A percentile compares a stretch with the other conserved stretches of the same genome.
Evolutionary conservation across 2,113 vertebrate genomes (phyloP).

Genomic region (Amphiprion ocellaris): DNA sequence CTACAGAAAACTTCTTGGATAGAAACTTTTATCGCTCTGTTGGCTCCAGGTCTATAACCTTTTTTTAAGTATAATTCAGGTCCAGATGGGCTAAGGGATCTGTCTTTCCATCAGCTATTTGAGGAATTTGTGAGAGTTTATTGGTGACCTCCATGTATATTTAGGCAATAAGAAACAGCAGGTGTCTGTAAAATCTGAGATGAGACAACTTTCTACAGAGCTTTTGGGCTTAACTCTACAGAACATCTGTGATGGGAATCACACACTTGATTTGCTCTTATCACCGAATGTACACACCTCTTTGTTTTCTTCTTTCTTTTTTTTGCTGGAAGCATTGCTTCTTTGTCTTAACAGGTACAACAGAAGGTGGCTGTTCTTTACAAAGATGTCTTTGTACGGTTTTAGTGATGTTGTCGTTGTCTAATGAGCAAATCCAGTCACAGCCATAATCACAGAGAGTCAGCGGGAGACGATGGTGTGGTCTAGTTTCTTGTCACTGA

Average conservation of each 20-base stretch:
- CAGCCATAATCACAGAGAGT: constrained; percentile 23
- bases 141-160: background rate
- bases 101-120: background rate
- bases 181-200: background rate
- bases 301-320: background rate
- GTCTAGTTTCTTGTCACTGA: constrained; percentile 28
- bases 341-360: constrained; percentile 1
- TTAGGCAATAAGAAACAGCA: background rate
- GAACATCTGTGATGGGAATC: constrained; percentile 14
- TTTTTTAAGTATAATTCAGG: constrained; percentile 8
- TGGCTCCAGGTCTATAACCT: background rate
- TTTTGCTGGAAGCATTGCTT: background rate
- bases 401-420: constrained; percentile 10
- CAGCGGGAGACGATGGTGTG: constrained; percentile 34
- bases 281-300: background rate
- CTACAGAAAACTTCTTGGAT: background rate
- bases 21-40: too few relatives aligned
- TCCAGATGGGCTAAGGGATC: background rate
- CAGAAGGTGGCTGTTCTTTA: background rate
- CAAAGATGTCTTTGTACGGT: background rate
- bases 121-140: constrained; percentile 7
- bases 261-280: background rate
- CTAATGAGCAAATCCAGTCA: constrained; percentile 8
- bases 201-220: background rate
- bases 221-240: constrained; percentile 15